Conservation (phyloP, 2,888 invertebrate genomes). For the Caenorhabditis becei region DNA sequence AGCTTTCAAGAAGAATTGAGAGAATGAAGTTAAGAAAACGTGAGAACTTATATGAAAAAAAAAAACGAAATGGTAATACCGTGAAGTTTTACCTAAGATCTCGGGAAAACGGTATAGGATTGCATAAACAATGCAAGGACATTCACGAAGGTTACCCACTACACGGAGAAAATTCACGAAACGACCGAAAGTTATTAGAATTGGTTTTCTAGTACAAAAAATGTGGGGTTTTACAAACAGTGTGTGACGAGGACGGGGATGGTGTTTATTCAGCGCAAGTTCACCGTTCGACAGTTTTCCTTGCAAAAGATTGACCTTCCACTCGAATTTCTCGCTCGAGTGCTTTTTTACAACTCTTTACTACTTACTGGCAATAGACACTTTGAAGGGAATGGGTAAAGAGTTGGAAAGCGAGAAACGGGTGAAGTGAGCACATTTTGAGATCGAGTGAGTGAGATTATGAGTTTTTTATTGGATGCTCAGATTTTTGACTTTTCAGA, state of each 20-base stretch:
- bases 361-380: constrained; percentile 14
- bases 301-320: constrained; percentile 44
- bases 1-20: no score
- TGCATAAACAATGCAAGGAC: no score
- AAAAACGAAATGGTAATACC: no score
- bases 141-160: no score
- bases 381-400: not conserved
- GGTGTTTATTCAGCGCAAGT: constrained; percentile 58
- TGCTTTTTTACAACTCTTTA: constrained; percentile 35
- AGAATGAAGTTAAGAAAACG: no score
- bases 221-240: constrained; percentile 49
- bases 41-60: no score
- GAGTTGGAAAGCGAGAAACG: not conserved
- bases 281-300: constrained; percentile 48
- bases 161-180: no score
- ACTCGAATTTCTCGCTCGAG: constrained; percentile 42
- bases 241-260: constrained; percentile 24
- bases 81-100: no score
- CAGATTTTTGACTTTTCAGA: not conserved
- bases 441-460: not conserved
- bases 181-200: not conserved
- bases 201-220: constrained; percentile 24
- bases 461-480: not conserved
- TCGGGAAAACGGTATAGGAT: no score
- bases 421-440: not conserved